phyloP scores from a whole-genome alignment of 2,797 vertebrate species.

The Atherinosoma microstoma region DNA sequence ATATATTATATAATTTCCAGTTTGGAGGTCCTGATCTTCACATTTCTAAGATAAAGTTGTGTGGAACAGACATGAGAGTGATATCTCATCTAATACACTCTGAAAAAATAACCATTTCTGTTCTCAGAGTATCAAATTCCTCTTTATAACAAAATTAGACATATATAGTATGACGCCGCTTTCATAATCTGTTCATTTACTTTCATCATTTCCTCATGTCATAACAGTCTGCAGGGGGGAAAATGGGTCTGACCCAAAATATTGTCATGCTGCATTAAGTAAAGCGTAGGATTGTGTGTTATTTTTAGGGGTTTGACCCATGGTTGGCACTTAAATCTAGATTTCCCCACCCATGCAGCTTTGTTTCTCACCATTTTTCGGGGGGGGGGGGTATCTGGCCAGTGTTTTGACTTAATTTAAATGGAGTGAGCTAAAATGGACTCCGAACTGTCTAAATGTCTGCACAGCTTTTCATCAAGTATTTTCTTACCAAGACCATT shows the following conservation, averaged over 20 bases:
- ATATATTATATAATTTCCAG: background rate
- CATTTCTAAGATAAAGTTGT: background rate
- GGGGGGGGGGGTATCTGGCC: background rate
- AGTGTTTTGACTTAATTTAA: background rate
- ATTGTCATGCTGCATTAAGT: conserved; percentile 4
- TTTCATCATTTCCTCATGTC: background rate
- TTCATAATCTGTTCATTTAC: conserved; percentile 13
- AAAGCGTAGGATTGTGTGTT: conserved; percentile 9
- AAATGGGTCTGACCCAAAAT: conserved; percentile 2
- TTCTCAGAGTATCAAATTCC: background rate
- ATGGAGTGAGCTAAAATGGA: background rate
- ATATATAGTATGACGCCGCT: background rate
- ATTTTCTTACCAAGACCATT: conserved; percentile 25
- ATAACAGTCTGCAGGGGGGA: background rate
- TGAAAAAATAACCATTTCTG: background rate
- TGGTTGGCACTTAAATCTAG: background rate
- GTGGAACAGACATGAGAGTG: background rate
- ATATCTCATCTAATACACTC: background rate
- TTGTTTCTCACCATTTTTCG: background rate
- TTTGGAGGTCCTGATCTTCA: background rate
- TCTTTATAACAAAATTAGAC: background rate
- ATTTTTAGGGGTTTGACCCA: conserved; percentile 14
- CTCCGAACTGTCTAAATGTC: background rate
- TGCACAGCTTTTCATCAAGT: conserved; percentile 1
- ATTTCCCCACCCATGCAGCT: conserved; percentile 8